Percentiles rank a stretch among this genome's conserved stretches.
These are phyloP conservation scores for Acanthosepion lycidas DNA, from an alignment of 2,888 invertebrate genomes.

Conservation along the genomic window DNA sequence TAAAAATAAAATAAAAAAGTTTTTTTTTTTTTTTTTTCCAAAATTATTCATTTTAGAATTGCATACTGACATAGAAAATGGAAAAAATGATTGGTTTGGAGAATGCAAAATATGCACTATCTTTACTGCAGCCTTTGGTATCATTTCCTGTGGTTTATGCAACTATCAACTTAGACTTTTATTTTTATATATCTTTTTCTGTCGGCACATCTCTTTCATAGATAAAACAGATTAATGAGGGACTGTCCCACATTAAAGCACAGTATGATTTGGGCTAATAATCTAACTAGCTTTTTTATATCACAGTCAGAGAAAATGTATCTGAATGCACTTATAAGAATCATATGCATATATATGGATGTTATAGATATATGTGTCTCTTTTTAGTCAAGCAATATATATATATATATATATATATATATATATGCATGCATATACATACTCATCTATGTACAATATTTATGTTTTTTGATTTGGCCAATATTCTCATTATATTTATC, in stretches of 20 bases:
- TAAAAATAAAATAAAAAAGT: background rate
- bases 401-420: no score
- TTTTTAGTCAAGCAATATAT: no score
- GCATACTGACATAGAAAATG: background rate
- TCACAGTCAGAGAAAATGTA: background rate
- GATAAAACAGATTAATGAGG: background rate
- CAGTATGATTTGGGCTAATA: background rate
- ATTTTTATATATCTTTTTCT: background rate
- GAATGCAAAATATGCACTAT: background rate
- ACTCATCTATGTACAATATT: background rate
- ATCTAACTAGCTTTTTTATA: background rate
- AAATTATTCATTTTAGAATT: background rate
- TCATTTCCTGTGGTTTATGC: background rate
- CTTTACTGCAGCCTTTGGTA: background rate
- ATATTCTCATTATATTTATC: constrained; percentile 18
- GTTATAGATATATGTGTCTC: no score
- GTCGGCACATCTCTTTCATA: background rate
- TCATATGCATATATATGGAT: no score
- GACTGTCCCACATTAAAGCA: background rate
- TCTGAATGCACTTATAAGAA: background rate
- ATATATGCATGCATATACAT: no score
- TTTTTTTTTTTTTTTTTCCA: background rate
- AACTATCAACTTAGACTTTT: background rate
- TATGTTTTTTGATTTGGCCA: background rate
- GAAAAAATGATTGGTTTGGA: background rate